phyloP scores from a whole-genome alignment of 2,797 vertebrate genomes.

The Cryptoblepharus egeriae region DNA sequence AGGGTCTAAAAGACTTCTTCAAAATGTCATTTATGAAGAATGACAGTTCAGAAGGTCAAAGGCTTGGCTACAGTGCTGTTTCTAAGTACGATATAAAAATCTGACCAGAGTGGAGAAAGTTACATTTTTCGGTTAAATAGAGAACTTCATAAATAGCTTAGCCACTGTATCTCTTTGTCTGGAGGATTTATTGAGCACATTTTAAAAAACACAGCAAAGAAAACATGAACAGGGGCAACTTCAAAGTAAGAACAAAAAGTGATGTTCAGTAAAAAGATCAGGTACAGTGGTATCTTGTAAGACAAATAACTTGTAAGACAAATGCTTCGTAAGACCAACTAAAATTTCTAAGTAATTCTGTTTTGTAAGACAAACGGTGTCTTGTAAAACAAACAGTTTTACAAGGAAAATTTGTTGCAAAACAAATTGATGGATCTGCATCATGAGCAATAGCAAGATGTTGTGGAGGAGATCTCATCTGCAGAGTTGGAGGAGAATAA shows the following conservation, averaged over 20 bases:
- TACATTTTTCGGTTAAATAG: slow-evolving; percentile 28
- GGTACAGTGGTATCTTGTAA: too few species aligned
- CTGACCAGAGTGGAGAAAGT: slow-evolving; percentile 2
- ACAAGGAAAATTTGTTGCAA: too few species aligned
- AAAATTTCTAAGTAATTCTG: too few species aligned
- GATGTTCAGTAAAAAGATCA: not conserved
- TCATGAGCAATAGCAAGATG: too few species aligned
- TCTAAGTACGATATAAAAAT: slow-evolving; percentile 33
- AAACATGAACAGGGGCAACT: not conserved
- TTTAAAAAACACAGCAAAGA: not conserved
- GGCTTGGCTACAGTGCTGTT: not conserved
- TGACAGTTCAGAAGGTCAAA: not conserved
- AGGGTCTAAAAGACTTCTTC: not conserved
- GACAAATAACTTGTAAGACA: too few species aligned
- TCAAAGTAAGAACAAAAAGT: not conserved
- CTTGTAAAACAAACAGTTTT: too few species aligned
- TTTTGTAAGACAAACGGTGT: too few species aligned
- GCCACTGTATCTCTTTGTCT: slow-evolving; percentile 4
- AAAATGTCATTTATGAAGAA: not conserved
- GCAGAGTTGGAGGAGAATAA: too few species aligned
- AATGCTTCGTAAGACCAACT: too few species aligned
- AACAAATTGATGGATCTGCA: too few species aligned
- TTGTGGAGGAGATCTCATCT: too few species aligned
- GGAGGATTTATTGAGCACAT: not conserved
- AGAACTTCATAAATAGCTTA: too few species aligned